Base-by-base conservation (phyloP, 2,797 vertebrate genomes). In the Cheirogaleus major region DNA sequence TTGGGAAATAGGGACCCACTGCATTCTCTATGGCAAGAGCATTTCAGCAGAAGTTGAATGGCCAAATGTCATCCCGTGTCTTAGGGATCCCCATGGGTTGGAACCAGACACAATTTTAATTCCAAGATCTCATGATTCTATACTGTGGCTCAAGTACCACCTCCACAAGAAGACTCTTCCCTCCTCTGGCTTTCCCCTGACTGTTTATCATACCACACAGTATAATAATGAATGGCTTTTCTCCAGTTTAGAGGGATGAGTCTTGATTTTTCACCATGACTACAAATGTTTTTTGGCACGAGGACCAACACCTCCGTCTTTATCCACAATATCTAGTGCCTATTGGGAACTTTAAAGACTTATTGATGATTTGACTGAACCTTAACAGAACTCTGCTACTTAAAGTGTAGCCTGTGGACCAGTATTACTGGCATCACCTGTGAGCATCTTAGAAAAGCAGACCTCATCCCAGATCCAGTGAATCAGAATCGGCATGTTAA, bases 181-280 rank as follows among this genome's bases (percentile, higher is more conserved):
- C 13, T n/a, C 48, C 32, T 63, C 52, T 22, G 17, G 32, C 45
- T 30, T 81, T 75, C 43, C 72, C 61, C 23, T 25, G 38, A 73
- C 69, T 32, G 9, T 50, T 22, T 43, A 25, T 30, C 69, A 41
- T 0, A 41, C 25, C 57, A 43, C 1, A 38, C 3, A 45, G 3
- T 20, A 35, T 17, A 32, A 32, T 45, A 25, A 81, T 2, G 52
- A 69, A 61, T 12, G 55, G 10, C 14, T 82, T 70, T 78, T 88
- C 78, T 61, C 32, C 67, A 50, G 57, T 75, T 89, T 79, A 81
- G 75, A 17, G 73, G 22, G 52, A 43, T 18, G 32, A 63, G 15
- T 75, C 76, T 89, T 96, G 27, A 85, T 41, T 85, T 82, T 89
- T 88, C 59, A 89, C 27, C 63, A 83, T 4, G 48, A 73, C 41